Evolutionary conservation across 2,888 invertebrate genomes (phyloP).

Genomic region (Nomada hirtipes): DNA sequence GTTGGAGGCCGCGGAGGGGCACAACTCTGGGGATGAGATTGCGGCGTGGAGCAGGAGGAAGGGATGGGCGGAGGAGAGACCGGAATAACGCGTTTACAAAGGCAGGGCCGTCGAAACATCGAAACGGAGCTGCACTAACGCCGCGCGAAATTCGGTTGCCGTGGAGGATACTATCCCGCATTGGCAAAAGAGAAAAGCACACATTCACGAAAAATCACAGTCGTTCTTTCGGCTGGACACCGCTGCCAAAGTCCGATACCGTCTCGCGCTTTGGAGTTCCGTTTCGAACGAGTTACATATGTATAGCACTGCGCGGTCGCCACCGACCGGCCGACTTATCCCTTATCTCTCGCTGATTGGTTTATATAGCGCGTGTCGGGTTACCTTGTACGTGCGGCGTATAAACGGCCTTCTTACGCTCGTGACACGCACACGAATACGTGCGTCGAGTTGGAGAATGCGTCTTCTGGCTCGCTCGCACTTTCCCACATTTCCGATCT

Average conservation of each 20-base stretch:
- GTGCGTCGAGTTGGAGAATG: slow-evolving; percentile 49
- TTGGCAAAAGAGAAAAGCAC: no score
- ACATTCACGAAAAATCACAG: no score
- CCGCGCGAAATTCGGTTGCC: no score
- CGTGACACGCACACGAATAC: slow-evolving; percentile 49
- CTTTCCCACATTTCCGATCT: slow-evolving; percentile 48
- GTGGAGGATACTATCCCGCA: no score
- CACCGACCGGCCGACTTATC: slow-evolving; percentile 37
- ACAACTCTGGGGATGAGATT: not conserved
- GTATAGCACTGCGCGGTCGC: no score
- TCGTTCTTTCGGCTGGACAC: no score
- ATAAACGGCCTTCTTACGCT: slow-evolving; percentile 57
- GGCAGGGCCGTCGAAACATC: slow-evolving; percentile 66
- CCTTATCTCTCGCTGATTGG: slow-evolving; percentile 56
- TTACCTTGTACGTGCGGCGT: slow-evolving; percentile 58
- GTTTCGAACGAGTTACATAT: slow-evolving; percentile 20
- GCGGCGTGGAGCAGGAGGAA: slow-evolving; percentile 9
- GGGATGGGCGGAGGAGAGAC: slow-evolving; percentile 43
- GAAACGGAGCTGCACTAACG: slow-evolving; percentile 45
- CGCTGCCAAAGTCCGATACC: no score
- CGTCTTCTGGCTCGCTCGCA: slow-evolving; percentile 28
- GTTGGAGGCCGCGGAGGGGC: slow-evolving; percentile 10
- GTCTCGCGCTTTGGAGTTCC: no score
- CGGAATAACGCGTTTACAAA: slow-evolving; percentile 66
- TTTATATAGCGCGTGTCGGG: slow-evolving; percentile 55